Evolutionary conservation across 2,797 vertebrate species (phyloP), one percentile per base, ranked within the genome.

Genomic region (Lutjanus argentimaculatus): DNA sequence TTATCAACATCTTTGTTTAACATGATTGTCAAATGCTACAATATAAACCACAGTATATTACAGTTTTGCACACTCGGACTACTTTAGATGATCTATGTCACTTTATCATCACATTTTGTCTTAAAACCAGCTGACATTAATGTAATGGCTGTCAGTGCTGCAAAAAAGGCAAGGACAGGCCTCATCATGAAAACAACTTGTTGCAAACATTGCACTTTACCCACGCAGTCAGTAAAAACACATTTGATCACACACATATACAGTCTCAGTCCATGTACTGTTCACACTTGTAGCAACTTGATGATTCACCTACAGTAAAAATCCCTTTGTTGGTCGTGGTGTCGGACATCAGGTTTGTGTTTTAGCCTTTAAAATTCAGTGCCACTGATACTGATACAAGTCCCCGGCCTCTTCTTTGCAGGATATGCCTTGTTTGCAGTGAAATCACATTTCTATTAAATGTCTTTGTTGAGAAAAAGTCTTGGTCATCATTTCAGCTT

Each of bases 121-220:
- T 58, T 49, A 66, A 80, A 68, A 57, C 55, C 71, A 67, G 30
- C 66, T 30, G 25, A 61, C 59, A 62, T 43, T 72, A 77, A 58
- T n/a, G 17, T 36, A 46, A 77, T 64, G 64, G 62, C 78, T 74
- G 64, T 80, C 83, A 63, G 56, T 67, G 59, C 64, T 78, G 75
- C 71, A 71, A 66, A 66, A 81, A 72, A 67, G 46, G 30, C 65
- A 75, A 68, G 5, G 58, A 79, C 66, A 81, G 73, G 72, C 51
- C 14, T 59, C 59, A 57, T 83, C 51, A 53, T 45, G 84, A 21
- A 72, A 68, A 70, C 55, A 22, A 52, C 46, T 72, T 67, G 55
- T 40, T 74, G 76, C 59, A 79, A 75, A 81, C 78, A 93, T 93
- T 94, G 92, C 93, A 94, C 92, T 90, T 90, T 63, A 91, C 92